Evolutionary conservation across 2,797 vertebrate species (phyloP).

Genomic region (Menidia menidia): DNA sequence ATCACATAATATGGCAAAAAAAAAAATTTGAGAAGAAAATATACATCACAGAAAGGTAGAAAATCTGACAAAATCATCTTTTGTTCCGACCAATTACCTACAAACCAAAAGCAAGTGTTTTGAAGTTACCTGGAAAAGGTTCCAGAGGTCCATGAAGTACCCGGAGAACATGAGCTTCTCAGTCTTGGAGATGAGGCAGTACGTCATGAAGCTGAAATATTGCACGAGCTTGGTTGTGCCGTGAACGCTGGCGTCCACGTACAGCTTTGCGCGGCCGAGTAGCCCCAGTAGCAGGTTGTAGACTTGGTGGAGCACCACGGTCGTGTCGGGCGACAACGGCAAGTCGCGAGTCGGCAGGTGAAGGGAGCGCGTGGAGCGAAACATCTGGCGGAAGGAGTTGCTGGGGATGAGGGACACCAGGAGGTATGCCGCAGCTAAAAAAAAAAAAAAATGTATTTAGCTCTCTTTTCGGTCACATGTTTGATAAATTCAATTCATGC

Average conservation of each 20-base stretch:
- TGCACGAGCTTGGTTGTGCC: conserved; percentile 98
- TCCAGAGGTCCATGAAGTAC: conserved; percentile 99
- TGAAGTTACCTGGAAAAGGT: conserved; percentile 89
- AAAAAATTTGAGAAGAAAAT: not conserved
- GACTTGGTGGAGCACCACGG: conserved; percentile 96
- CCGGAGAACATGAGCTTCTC: conserved; percentile 99
- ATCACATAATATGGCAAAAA: too few species aligned
- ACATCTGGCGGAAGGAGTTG: conserved; percentile 99
- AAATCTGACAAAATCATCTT: not conserved
- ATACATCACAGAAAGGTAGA: not conserved
- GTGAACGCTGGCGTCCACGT: conserved; percentile 96
- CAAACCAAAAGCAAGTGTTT: not conserved
- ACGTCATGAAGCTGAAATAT: conserved; percentile 99
- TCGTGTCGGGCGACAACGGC: conserved; percentile 96
- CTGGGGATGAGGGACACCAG: conserved; percentile 99
- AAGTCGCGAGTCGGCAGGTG: conserved; percentile 97
- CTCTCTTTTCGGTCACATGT: too few species aligned
- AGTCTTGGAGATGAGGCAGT: conserved; percentile 99
- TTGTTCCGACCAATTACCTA: not conserved
- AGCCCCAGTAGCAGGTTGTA: conserved; percentile 96
- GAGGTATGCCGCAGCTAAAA: conserved; percentile 95
- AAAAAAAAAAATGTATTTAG: not conserved
- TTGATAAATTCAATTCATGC: too few species aligned
- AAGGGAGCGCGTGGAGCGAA: conserved; percentile 95
- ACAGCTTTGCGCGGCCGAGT: conserved; percentile 95